These are phyloP conservation scores for Marronus borbonicus DNA, from an alignment of 2,888 invertebrate genomes.

Conservation along the genomic window DNA sequence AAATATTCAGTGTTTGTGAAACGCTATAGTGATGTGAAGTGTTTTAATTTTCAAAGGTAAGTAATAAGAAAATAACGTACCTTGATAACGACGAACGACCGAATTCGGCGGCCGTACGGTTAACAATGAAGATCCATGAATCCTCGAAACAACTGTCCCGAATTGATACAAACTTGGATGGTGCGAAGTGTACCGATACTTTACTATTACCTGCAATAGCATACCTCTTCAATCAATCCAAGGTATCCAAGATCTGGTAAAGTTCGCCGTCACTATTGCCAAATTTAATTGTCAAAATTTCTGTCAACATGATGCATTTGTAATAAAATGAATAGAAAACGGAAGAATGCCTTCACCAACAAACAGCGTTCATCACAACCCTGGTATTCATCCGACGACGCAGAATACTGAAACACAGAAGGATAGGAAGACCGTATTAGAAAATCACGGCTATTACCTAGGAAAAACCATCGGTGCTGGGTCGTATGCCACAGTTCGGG, in stretches of 20 bases:
- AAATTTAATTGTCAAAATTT: conserved; percentile 40
- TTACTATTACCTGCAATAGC: not conserved
- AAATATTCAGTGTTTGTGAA: too few relatives aligned
- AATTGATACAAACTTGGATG: too few relatives aligned
- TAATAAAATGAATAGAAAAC: conserved; percentile 52
- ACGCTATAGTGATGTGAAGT: too few relatives aligned
- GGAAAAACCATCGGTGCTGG: conserved; percentile 87
- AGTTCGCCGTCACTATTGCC: conserved; percentile 18
- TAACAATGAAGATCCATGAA: too few relatives aligned
- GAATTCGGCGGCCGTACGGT: too few relatives aligned
- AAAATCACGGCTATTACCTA: conserved; percentile 83
- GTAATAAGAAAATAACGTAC: not conserved
- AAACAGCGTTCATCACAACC: conserved; percentile 63
- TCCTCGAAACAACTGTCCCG: too few relatives aligned
- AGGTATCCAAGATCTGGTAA: not conserved
- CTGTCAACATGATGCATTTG: conserved; percentile 49
- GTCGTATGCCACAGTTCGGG: conserved; percentile 87
- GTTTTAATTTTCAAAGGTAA: too few relatives aligned
- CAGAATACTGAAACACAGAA: conserved; percentile 61
- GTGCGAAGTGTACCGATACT: too few relatives aligned
- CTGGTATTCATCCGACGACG: conserved; percentile 57
- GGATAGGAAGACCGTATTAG: conserved; percentile 74
- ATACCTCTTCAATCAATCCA: not conserved
- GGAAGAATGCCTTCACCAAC: conserved; percentile 65
- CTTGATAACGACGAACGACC: too few relatives aligned